These are phyloP conservation scores for Ctena decussata DNA, from an alignment of 2,888 invertebrate species.

Conservation along the genomic window DNA sequence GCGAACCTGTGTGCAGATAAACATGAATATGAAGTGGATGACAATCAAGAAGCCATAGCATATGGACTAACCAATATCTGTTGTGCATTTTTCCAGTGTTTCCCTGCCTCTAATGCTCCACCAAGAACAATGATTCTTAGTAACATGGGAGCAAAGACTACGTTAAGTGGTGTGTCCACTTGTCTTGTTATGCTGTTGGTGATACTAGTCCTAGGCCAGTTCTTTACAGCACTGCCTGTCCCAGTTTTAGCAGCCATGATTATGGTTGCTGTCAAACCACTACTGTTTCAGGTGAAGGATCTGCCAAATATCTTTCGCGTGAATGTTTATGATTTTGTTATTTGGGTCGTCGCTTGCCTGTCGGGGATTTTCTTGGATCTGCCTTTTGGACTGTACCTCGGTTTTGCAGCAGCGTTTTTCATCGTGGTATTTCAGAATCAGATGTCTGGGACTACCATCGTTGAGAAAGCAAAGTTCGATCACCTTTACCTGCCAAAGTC, in stretches of 20 bases:
- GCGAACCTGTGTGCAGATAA: slow-evolving; percentile 85
- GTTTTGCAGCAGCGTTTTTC: slow-evolving; percentile 73
- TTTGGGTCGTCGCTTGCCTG: slow-evolving; percentile 79
- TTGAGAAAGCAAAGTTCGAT: slow-evolving; percentile 72
- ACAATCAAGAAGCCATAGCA: slow-evolving; percentile 86
- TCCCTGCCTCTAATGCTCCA: slow-evolving; percentile 85
- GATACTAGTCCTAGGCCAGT: slow-evolving; percentile 77
- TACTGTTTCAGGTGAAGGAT: slow-evolving; percentile 90
- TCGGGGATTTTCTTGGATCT: slow-evolving; percentile 78
- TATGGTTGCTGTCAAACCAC: slow-evolving; percentile 86
- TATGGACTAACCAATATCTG: slow-evolving; percentile 84
- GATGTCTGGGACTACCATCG: slow-evolving; percentile 52
- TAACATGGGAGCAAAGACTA: slow-evolving; percentile 80
- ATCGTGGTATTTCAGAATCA: slow-evolving; percentile 74
- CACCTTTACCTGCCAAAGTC: slow-evolving; percentile 71
- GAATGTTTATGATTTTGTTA: slow-evolving; percentile 92
- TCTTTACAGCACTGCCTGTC: slow-evolving; percentile 81
- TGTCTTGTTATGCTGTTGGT: slow-evolving; percentile 81
- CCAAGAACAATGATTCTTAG: slow-evolving; percentile 80
- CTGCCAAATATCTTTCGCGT: slow-evolving; percentile 91
- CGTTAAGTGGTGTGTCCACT: slow-evolving; percentile 77
- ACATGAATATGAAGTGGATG: slow-evolving; percentile 84
- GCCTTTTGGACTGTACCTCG: slow-evolving; percentile 78
- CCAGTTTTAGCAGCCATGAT: slow-evolving; percentile 87
- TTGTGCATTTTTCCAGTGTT: slow-evolving; percentile 86